phyloP scores from a whole-genome alignment of 2,113 vertebrate genomes.

The Lophochroa leadbeateri region DNA sequence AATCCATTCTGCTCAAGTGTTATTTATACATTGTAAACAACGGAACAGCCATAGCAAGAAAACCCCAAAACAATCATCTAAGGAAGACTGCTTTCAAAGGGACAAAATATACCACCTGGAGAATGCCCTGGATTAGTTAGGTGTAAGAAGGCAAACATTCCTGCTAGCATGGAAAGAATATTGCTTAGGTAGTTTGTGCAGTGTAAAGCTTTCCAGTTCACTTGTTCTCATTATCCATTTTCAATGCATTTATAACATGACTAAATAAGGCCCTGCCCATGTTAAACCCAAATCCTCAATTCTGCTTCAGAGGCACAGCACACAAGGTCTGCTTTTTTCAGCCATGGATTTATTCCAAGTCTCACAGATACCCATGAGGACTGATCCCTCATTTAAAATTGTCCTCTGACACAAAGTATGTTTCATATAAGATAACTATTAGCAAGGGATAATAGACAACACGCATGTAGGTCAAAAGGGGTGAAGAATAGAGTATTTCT shows the following conservation, averaged over 20 bases:
- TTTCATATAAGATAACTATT: neutral
- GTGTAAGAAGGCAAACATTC: neutral
- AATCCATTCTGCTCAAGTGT: neutral
- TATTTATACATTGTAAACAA: neutral
- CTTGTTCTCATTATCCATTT: neutral
- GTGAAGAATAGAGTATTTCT: neutral
- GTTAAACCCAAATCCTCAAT: neutral
- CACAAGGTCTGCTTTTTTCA: neutral
- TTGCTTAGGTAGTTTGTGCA: neutral
- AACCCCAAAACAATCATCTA: neutral
- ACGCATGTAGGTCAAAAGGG: neutral
- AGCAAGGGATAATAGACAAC: fast-evolving
- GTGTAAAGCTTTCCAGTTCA: neutral
- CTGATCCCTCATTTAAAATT: neutral
- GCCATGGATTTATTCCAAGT: neutral
- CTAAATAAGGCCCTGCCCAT: neutral
- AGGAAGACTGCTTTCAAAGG: neutral
- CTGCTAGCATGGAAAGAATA: neutral
- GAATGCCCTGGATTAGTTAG: neutral
- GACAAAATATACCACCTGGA: neutral
- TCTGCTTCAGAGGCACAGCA: neutral
- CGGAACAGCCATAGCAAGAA: neutral
- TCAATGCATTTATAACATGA: neutral
- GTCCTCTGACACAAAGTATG: neutral
- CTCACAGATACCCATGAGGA: neutral